Evolutionary conservation across 2,797 vertebrate genomes (phyloP).

Genomic region (Clamator glandarius): DNA sequence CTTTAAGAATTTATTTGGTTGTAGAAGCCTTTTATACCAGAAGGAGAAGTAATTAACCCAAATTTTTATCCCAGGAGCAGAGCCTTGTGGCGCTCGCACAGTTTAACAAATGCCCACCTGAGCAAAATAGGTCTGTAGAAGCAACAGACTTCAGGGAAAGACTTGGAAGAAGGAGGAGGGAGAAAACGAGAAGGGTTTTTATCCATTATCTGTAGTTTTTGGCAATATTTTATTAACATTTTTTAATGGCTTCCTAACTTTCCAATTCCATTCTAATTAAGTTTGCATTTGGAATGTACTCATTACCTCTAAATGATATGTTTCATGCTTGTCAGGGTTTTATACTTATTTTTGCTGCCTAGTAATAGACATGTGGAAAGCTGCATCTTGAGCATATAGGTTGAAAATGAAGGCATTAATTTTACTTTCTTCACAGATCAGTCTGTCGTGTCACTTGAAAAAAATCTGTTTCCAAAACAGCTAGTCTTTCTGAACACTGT

Average conservation of each 20-base stretch:
- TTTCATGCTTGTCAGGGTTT: conserved; percentile 39
- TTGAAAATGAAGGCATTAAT: conserved; percentile 22
- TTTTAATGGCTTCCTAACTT: conserved; percentile 54
- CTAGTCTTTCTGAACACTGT: not conserved
- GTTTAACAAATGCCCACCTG: not conserved
- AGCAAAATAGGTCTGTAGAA: not conserved
- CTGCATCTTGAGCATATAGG: not conserved
- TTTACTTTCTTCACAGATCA: not conserved
- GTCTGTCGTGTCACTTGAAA: conserved; percentile 1
- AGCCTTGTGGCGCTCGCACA: not conserved
- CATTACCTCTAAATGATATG: conserved; percentile 32
- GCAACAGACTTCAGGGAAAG: not conserved
- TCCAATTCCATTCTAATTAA: conserved; percentile 49
- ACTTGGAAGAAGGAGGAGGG: not conserved
- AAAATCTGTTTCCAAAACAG: not conserved
- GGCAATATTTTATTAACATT: conserved; percentile 44
- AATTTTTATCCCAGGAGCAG: not conserved
- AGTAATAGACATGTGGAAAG: not conserved
- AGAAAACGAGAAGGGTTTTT: not conserved
- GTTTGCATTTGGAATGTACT: conserved; percentile 31
- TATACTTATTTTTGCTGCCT: conserved; percentile 16
- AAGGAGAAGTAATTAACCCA: not conserved
- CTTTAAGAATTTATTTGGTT: not conserved
- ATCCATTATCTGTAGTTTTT: conserved; percentile 18
- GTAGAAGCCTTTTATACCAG: not conserved